Evolutionary conservation across 2,113 vertebrate species (phyloP), one percentile per base, ranked within the genome.

Genomic region (Aix galericulata): DNA sequence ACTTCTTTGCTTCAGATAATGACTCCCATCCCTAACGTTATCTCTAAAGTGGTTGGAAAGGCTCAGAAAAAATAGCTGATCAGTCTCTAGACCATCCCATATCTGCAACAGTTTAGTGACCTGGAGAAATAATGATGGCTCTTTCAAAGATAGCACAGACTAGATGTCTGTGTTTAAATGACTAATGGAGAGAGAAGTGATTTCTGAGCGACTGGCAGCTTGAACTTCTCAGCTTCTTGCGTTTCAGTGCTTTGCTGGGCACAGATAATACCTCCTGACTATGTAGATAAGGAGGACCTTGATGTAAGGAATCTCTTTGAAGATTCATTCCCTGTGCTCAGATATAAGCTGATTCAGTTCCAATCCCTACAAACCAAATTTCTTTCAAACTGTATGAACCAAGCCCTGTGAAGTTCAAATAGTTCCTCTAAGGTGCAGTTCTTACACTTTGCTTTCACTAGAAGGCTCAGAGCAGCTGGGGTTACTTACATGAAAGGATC

Each of bases 201-300:
- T 88, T 91, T 94, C 78, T 78, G 25, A 44, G 55, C 46, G 42
- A 40, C 79, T 90, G 56, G 32, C 40, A 77, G 79, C 79, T 91
- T 95, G 89, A 93, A 83, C 79, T 88, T 83, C 79, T 63, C 31
- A 4, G 67, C 20, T 95, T 74, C 89, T 91, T 85, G 78, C 44
- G 44, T 93, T 94, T 91, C 89, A 76, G 62, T 72, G 62, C 58
- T 92, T 91, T 84, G 29, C 74, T 87, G 40, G 73, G 77, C 44
- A 73, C 62, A 89, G 78, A 95, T 93, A 96, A 94, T 93, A 34
- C 76, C 60, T 95, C 66, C 82, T 78, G 82, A 83, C 85, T 90
- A 52, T 6, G 44, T 66, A 86, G 94, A 95, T 95, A 95, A 93
- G 79, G 34, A 86, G 20, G 83, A 23, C 29, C 64, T 90, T 94